Evolutionary conservation across 1,140 invertebrate species (phyloP).

Genomic region (Battus philenor): DNA sequence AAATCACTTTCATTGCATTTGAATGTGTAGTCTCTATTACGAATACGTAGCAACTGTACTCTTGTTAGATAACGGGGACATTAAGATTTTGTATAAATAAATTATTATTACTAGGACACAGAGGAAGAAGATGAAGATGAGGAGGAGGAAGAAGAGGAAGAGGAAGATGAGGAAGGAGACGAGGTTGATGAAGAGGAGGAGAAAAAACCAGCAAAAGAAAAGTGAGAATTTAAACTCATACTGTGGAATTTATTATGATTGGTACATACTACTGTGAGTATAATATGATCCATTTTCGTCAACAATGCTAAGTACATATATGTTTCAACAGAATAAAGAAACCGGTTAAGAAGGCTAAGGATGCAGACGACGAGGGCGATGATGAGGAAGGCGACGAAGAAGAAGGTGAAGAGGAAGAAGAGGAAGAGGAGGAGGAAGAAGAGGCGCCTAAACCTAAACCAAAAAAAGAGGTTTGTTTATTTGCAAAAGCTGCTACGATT

Average conservation of each 20-base stretch:
- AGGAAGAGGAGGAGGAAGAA: conserved; percentile 70
- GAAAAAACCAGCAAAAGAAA: conserved; percentile 53
- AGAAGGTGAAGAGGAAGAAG: conserved; percentile 64
- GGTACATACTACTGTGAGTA: too few species aligned
- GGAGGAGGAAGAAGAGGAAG: conserved; percentile 65
- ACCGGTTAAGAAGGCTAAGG: conserved; percentile 56
- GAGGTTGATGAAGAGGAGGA: conserved; percentile 53
- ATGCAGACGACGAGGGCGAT: conserved; percentile 55
- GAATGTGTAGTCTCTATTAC: too few species aligned
- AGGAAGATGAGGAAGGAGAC: conserved; percentile 64
- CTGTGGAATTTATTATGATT: conserved; percentile 11
- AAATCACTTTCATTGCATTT: not conserved
- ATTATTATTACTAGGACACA: conserved; percentile 42
- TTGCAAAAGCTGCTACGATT: not conserved
- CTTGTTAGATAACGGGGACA: too few species aligned
- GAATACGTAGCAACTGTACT: too few species aligned
- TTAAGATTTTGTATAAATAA: conserved; percentile 15
- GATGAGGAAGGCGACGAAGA: conserved; percentile 67
- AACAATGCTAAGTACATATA: too few species aligned
- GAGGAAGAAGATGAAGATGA: conserved; percentile 68
- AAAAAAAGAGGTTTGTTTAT: conserved; percentile 63
- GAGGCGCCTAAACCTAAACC: conserved; percentile 71
- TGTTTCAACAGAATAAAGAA: conserved; percentile 50
- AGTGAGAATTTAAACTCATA: conserved; percentile 38
- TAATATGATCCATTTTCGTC: too few species aligned